Base-by-base conservation (phyloP, 2,797 vertebrate species). In the Pelobates cultripes region DNA sequence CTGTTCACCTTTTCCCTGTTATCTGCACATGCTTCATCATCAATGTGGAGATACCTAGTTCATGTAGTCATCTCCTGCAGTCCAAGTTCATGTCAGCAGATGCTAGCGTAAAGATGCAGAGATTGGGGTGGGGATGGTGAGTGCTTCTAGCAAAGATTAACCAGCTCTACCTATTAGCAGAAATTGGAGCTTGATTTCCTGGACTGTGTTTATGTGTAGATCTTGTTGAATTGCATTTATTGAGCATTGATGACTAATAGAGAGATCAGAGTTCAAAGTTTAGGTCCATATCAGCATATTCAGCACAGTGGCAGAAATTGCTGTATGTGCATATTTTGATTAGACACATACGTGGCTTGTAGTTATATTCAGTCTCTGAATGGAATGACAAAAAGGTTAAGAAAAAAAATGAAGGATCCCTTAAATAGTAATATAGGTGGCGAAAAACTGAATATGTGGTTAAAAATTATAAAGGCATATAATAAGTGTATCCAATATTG, bases 221-320 rank as follows among this genome's bases (percentile, higher is more conserved):
- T 64, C 44, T 47, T 41, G 47, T 68, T 60, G 17, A 70, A 55
- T 40, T 74, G 75, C 61, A 73, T 53, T 75, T 51, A 66, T 74
- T 47, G 64, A 78, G 71, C 51, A 70, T 71, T 79, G 82, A 75
- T 79, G 82, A 83, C 66, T 83, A 79, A 79, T 75, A 61, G 40
- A 79, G 60, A 83, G 57, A 79, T 76, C 47, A 80, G n/a, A 84
- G 82, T 66, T 69, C 82, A 84, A 84, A 84, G 77, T 79, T 80
- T 79, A 80, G 6, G 40, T 66, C 77, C 67, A 47, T 28, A 63
- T 79, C 73, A 76, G 77, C 82, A 84, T 44, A 72, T 71, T 53
- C 28, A 40, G 71, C 8, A 15, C 40, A 44, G 45, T 67, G 6
- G 60, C 57, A 68, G 41, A 43, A 76, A 66, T 75, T 47, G 63